Percentiles rank a stretch among this genome's conserved stretches.
These are phyloP conservation scores for Indri indri DNA, from an alignment of 2,113 vertebrate species.

Conservation along the genomic window DNA sequence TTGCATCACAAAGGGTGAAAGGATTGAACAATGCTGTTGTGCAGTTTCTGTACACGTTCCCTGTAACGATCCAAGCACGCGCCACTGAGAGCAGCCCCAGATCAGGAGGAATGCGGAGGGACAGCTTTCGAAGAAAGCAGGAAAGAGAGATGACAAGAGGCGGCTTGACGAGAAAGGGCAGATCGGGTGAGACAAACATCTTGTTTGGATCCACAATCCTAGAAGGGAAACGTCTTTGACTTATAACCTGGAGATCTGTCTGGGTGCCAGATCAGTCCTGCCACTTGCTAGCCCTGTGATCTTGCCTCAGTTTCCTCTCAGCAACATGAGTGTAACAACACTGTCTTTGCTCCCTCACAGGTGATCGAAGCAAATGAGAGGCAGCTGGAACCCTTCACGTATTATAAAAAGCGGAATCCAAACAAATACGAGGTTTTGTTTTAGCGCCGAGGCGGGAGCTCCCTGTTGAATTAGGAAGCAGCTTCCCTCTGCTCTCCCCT, in stretches of 20 bases:
- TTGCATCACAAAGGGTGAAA: not conserved
- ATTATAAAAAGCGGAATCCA: not conserved
- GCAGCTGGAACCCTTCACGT: not conserved
- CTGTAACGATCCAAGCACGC: not conserved
- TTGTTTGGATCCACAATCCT: not conserved
- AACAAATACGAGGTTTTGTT: not conserved
- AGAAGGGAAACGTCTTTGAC: not conserved
- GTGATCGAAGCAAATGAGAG: not conserved
- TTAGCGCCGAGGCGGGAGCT: not conserved
- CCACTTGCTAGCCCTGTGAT: not conserved
- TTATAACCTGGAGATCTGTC: not conserved
- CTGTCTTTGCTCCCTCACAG: not conserved
- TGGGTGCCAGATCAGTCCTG: not conserved
- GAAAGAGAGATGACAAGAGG: not conserved
- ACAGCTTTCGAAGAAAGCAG: not conserved
- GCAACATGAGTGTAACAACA: not conserved
- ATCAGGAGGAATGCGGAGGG: not conserved
- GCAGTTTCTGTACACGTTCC: not conserved
- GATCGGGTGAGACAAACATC: not conserved
- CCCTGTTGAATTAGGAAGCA: not conserved
- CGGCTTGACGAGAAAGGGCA: not conserved
- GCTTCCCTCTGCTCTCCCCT: not conserved
- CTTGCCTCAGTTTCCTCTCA: not conserved
- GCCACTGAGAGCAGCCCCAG: accelerated
- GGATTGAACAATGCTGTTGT: not conserved